Conservation (phyloP, 2,113 vertebrate species). For the Lycocorax pyrrhopterus region DNA sequence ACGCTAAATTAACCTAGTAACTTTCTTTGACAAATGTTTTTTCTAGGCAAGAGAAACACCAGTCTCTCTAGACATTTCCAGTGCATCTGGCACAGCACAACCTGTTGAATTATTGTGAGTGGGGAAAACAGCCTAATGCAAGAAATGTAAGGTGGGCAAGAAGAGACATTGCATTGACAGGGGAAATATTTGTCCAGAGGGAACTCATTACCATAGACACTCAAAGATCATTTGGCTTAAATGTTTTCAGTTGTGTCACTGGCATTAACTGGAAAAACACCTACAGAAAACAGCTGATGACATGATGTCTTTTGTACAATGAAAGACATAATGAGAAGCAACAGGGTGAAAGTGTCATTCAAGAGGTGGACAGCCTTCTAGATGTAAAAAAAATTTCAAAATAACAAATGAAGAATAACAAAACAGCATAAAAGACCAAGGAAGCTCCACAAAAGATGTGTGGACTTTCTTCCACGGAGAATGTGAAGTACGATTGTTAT, state of each 20-base stretch:
- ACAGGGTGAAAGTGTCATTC: neutral
- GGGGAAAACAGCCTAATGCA: neutral
- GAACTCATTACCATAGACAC: neutral
- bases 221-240: neutral
- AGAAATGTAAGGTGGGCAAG: neutral
- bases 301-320: neutral
- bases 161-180: neutral
- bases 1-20: neutral
- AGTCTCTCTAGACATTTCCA: neutral
- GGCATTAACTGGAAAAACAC: neutral
- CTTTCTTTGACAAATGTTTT: neutral
- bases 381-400: neutral
- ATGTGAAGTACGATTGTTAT: neutral
- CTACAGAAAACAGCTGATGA: neutral
- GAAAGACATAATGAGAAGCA: neutral
- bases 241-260: neutral
- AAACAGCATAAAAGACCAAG: neutral
- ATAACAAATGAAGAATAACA: neutral
- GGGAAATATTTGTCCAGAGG: neutral
- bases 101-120: neutral
- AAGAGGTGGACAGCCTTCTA: neutral
- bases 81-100: neutral
- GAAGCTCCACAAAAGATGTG: neutral
- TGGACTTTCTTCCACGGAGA: neutral
- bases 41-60: neutral